These are phyloP conservation scores for Apodemia zela DNA, from an alignment of 2,888 invertebrate species.

Conservation along the genomic window DNA sequence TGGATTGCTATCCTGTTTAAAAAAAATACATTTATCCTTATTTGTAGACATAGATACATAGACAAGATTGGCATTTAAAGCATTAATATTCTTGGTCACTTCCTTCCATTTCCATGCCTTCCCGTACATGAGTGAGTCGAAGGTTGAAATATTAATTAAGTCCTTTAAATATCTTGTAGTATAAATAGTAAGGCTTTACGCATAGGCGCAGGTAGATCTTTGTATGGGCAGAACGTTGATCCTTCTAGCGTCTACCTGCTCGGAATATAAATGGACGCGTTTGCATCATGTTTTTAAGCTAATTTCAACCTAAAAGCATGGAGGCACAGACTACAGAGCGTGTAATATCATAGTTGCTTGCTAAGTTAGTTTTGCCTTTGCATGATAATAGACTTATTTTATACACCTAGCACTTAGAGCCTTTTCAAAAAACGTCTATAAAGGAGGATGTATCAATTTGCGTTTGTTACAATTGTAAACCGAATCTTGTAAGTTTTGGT, in stretches of 20 bases:
- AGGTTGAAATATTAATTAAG: slow-evolving; percentile 12
- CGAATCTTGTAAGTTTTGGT: too few relatives aligned
- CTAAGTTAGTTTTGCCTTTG: slow-evolving; percentile 21
- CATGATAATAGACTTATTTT: slow-evolving; percentile 34
- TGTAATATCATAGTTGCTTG: neutral
- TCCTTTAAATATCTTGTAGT: slow-evolving; percentile 19
- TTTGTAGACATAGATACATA: too few relatives aligned
- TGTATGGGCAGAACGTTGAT: slow-evolving; percentile 40
- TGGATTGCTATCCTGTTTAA: too few relatives aligned
- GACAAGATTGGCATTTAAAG: too few relatives aligned
- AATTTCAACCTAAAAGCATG: slow-evolving; percentile 38
- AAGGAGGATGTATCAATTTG: too few relatives aligned
- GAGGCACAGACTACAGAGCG: slow-evolving; percentile 24
- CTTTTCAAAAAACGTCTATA: neutral
- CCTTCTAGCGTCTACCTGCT: slow-evolving; percentile 40
- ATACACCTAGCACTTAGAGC: neutral
- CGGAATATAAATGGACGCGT: slow-evolving; percentile 41
- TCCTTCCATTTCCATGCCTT: neutral
- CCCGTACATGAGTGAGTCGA: neutral
- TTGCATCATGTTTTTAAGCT: slow-evolving; percentile 33
- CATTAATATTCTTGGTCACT: neutral
- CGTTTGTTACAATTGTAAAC: too few relatives aligned
- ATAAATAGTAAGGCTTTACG: slow-evolving; percentile 6
- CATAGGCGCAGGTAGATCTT: slow-evolving; percentile 28
- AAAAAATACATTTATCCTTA: too few relatives aligned